These are phyloP conservation scores for Astreopora myriophthalma DNA, from an alignment of 64 coral and sea anemone genomes.

Conservation along the genomic window DNA sequence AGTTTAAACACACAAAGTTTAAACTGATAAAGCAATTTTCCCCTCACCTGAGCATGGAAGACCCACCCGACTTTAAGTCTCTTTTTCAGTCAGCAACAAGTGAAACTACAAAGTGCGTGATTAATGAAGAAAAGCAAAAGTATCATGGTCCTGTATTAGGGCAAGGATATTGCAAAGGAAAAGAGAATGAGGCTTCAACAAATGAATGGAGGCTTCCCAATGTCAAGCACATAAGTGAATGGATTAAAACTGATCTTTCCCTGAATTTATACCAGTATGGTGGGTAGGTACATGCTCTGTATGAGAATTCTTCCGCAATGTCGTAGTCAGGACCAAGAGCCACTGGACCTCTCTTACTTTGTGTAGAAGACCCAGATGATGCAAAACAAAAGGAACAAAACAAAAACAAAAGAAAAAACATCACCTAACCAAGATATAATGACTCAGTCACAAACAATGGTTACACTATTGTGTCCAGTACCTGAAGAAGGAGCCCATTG, in stretches of 20 bases:
- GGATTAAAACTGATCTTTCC: conserved; percentile 42
- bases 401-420: too few species aligned
- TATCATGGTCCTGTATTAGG: background rate
- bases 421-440: too few species aligned
- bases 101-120: background rate
- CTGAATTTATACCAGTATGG: conserved; percentile 37
- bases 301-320: too few species aligned
- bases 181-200: too few species aligned
- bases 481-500: too few species aligned
- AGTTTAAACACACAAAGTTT: conserved; percentile 15
- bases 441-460: too few species aligned
- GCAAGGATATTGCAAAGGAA: background rate
- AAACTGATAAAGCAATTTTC: conserved; percentile 47
- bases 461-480: too few species aligned
- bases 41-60: conserved; percentile 79
- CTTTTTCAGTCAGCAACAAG: background rate
- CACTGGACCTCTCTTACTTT: too few species aligned
- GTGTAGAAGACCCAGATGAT: too few species aligned
- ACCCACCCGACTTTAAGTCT: conserved; percentile 62
- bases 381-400: too few species aligned
- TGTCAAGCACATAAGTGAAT: background rate
- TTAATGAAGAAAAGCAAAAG: background rate
- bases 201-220: background rate
- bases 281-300: background rate
- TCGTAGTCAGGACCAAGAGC: too few species aligned